Evolutionary conservation across 2,888 invertebrate species (phyloP).

Genomic region (Drosophila nr. medialis): DNA sequence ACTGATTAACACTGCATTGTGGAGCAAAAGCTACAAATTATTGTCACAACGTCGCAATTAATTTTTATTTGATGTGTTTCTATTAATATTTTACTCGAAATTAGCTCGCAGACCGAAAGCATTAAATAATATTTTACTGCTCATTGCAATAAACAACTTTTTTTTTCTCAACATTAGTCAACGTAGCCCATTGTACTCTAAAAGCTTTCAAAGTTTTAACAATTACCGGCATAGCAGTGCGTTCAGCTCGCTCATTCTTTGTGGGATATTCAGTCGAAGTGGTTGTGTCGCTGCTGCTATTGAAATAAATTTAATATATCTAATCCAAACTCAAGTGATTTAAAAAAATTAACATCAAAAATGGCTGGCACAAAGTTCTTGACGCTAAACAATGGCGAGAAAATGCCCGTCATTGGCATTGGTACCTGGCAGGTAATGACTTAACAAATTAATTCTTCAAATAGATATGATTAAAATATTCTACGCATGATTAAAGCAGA

Average conservation of each 20-base stretch:
- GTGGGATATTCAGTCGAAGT: constrained; percentile 10
- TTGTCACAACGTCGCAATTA: background rate
- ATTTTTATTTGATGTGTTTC: background rate
- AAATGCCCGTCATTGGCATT: constrained; percentile 90
- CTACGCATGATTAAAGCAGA: background rate
- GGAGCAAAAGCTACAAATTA: background rate
- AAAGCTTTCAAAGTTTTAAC: constrained; percentile 25
- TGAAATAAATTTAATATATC: background rate
- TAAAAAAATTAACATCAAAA: background rate
- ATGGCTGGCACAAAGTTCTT: constrained; percentile 70
- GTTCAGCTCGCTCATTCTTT: constrained; percentile 4
- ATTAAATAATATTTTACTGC: background rate
- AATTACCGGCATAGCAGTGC: constrained; percentile 11
- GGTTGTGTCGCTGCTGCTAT: constrained; percentile 20
- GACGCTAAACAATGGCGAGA: constrained; percentile 86
- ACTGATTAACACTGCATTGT: constrained; percentile 23
- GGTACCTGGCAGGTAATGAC: constrained; percentile 91
- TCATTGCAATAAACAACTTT: background rate
- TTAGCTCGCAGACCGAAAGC: background rate
- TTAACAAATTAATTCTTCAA: background rate
- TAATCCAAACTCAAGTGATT: constrained; percentile 28
- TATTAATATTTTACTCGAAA: background rate
- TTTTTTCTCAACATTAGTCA: background rate
- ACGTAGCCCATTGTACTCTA: constrained; percentile 3
- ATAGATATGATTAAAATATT: background rate